These are phyloP conservation scores for Conopomorpha cramerella DNA, from an alignment of 1,140 invertebrate species.

Conservation along the genomic window DNA sequence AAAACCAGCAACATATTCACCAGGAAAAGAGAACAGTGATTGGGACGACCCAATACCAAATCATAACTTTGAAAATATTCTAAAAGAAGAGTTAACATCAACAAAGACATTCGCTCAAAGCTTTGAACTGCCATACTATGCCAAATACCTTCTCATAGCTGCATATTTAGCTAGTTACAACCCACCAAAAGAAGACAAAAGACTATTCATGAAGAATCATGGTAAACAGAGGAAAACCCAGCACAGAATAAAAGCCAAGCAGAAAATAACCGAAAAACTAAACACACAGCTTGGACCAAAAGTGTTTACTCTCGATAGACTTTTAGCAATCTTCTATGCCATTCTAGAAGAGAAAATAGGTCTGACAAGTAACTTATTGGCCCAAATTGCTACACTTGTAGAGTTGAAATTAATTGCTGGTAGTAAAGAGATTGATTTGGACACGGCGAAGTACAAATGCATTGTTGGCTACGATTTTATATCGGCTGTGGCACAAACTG, in stretches of 20 bases:
- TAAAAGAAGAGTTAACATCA: conserved; percentile 50
- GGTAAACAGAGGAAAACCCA: conserved; percentile 64
- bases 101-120: conserved; percentile 66
- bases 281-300: conserved; percentile 75
- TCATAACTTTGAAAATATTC: conserved; percentile 32
- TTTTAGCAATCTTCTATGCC: conserved; percentile 90
- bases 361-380: conserved; percentile 80
- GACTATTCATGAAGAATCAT: conserved; percentile 79
- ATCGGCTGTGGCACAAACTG: conserved; percentile 67
- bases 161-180: conserved; percentile 91
- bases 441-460: conserved; percentile 71
- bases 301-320: conserved; percentile 78
- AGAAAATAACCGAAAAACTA: conserved; percentile 61
- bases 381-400: conserved; percentile 78
- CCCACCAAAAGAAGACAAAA: conserved; percentile 81
- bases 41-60: conserved; percentile 7
- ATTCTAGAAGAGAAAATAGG: conserved; percentile 84
- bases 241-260: conserved; percentile 64
- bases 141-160: conserved; percentile 86
- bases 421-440: conserved; percentile 67
- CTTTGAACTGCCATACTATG: conserved; percentile 86
- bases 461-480: conserved; percentile 75
- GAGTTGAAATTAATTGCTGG: conserved; percentile 70
- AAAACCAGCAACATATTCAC: conserved; percentile 19
- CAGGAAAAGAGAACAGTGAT: conserved; percentile 27